A percentile compares a stretch with the other conserved stretches of the same genome.
Conservation (phyloP, 1,140 invertebrate genomes). For the Gyrodactylus salaris region DNA sequence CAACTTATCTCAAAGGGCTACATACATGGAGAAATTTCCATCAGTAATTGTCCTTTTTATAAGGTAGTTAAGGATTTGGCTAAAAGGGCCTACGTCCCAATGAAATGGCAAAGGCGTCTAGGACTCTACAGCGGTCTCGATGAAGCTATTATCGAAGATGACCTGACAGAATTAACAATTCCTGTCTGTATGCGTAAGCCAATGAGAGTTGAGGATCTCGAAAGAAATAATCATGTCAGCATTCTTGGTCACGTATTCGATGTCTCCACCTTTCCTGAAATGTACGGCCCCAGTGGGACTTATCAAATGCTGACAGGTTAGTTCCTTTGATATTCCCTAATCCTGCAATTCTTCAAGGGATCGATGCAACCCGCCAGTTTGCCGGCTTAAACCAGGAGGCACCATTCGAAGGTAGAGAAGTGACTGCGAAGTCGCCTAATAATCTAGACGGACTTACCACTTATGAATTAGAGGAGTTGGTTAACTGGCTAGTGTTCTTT, state of each 20-base stretch:
- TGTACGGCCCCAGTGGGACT: background rate
- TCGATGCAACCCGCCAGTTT: background rate
- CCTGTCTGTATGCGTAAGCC: background rate
- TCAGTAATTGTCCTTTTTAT: no score
- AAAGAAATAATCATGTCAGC: background rate
- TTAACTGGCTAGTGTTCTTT: background rate
- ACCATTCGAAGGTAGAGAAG: background rate
- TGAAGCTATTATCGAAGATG: background rate
- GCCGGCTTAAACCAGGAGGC: background rate
- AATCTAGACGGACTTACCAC: background rate
- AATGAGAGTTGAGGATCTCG: background rate
- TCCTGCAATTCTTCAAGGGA: no score
- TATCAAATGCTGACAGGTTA: background rate
- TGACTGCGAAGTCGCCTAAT: background rate
- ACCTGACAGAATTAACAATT: background rate
- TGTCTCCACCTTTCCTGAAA: background rate
- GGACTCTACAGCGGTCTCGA: background rate
- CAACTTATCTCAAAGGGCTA: no score
- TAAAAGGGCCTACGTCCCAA: background rate
- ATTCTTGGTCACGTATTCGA: conserved; percentile 6
- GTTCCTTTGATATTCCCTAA: no score
- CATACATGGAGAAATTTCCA: no score
- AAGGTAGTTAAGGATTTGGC: background rate
- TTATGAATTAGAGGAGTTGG: background rate
- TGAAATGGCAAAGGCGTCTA: background rate